Evolutionary conservation across 2,888 invertebrate genomes (phyloP).

Genomic region (Odontocerum albicorne): DNA sequence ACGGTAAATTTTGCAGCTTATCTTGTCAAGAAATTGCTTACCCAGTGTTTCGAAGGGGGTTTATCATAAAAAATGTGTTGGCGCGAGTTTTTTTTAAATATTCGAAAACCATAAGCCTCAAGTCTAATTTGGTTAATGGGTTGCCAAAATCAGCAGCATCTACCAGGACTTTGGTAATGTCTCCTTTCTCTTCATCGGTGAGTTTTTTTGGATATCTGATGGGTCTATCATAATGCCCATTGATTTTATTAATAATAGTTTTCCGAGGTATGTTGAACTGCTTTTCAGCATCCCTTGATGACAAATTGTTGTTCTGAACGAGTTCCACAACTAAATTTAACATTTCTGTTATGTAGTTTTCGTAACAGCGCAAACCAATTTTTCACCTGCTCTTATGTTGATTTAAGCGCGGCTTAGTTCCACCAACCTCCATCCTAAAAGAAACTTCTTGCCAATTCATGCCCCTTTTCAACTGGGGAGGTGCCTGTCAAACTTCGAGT

Average conservation of each 20-base stretch:
- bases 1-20: background rate
- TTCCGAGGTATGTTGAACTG: conserved; percentile 1
- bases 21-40: background rate
- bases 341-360: conserved; percentile 2
- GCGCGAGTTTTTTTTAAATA: conserved; percentile 6
- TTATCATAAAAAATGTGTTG: background rate
- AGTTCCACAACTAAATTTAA: background rate
- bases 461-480: no score
- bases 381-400: background rate
- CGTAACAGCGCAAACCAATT: background rate
- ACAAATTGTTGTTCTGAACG: background rate
- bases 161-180: background rate
- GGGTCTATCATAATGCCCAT: background rate
- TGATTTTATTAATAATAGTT: conserved; percentile 3
- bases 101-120: background rate
- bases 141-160: conserved; percentile 2
- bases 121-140: conserved; percentile 4
- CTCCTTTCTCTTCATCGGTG: background rate
- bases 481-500: no score
- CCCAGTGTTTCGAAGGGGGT: background rate
- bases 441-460: no score
- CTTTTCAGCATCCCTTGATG: conserved; percentile 6
- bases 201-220: background rate
- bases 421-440: no score
- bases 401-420: background rate